Percentiles rank a stretch among this genome's conserved stretches.
phyloP scores from a whole-genome alignment of 2,797 vertebrate genomes.

The Fringilla coelebs region DNA sequence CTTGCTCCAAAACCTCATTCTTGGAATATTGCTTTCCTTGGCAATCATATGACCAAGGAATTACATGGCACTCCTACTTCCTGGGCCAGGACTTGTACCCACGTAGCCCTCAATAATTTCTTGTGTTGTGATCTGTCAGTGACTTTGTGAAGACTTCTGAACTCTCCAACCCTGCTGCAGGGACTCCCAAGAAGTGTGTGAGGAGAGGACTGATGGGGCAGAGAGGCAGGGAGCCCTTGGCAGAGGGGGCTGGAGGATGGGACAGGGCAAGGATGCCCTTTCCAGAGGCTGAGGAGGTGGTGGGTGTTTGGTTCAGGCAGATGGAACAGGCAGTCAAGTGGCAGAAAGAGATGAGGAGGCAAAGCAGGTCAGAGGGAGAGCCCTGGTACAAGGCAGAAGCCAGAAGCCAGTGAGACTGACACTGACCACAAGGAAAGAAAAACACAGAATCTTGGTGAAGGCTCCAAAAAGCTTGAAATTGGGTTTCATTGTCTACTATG shows the following conservation, averaged over 20 bases:
- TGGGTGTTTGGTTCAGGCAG: neutral
- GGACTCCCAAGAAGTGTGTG: neutral
- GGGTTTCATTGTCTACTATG: neutral
- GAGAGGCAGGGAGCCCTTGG: neutral
- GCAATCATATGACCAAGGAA: too few relatives aligned
- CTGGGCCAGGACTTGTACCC: rapidly evolving
- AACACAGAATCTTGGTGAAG: neutral
- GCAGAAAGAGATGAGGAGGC: neutral
- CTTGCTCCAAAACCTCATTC: neutral
- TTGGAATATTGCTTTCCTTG: neutral
- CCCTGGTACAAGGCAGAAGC: neutral
- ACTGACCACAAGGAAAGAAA: neutral
- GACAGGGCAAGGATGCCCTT: neutral
- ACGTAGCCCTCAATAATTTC: neutral
- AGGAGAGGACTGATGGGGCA: neutral
- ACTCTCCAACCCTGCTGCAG: neutral
- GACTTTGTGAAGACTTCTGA: neutral
- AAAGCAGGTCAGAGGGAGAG: neutral
- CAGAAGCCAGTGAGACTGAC: neutral
- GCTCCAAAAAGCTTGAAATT: neutral
- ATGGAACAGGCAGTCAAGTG: neutral
- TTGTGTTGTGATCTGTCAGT: neutral
- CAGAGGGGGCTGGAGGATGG: neutral
- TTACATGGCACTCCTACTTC: neutral
- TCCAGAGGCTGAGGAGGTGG: neutral